A percentile compares a stretch with the other conserved stretches of the same genome.
phyloP scores from a whole-genome alignment of 1,140 invertebrate genomes.

The Samia ricini region DNA sequence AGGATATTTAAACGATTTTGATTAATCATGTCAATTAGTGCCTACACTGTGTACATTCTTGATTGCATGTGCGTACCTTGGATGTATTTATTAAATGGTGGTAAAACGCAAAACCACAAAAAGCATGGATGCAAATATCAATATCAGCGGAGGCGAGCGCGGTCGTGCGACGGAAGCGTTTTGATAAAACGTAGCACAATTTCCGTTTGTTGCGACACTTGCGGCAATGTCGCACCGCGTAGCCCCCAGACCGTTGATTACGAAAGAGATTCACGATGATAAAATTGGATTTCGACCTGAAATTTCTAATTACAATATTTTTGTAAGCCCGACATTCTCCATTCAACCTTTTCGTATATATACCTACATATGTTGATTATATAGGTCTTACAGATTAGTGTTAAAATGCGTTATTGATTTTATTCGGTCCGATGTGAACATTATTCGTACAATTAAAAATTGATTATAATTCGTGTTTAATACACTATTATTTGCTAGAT shows the following conservation, averaged over 20 bases:
- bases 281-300: constrained; percentile 2
- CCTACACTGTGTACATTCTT: no score
- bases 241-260: constrained; percentile 17
- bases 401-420: no score
- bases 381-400: no score
- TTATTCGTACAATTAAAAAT: no score
- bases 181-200: constrained; percentile 45
- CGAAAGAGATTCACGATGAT: constrained; percentile 14
- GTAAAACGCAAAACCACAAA: neutral
- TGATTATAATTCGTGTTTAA: no score
- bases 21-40: no score
- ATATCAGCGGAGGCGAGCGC: constrained; percentile 20
- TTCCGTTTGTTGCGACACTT: constrained; percentile 27
- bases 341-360: no score
- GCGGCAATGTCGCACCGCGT: neutral
- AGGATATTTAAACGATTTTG: no score
- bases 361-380: no score
- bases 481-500: no score
- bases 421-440: no score
- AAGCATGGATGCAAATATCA: constrained; percentile 32
- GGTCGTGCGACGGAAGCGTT: constrained; percentile 30
- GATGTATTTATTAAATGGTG: neutral
- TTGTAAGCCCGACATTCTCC: neutral
- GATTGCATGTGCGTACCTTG: constrained; percentile 23
- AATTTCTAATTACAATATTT: constrained; percentile 9